phyloP scores from a whole-genome alignment of 2,113 vertebrate genomes.

The Chionomys nivalis region DNA sequence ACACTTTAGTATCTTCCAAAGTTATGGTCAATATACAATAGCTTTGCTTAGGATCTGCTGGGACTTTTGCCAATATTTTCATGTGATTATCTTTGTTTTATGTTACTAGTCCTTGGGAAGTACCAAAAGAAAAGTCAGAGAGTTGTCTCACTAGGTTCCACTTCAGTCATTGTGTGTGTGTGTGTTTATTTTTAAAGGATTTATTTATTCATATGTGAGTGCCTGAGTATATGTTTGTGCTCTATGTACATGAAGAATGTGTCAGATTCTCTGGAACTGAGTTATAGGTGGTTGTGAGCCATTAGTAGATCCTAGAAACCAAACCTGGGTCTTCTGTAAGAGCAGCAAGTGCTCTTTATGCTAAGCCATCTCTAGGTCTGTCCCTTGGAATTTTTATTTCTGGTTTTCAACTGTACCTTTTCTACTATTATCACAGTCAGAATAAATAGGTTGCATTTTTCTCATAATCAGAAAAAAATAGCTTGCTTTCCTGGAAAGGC shows the following conservation, averaged over 20 bases:
- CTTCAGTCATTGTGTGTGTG: background rate
- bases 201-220: background rate
- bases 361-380: background rate
- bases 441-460: constrained; percentile 66
- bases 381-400: constrained; percentile 10
- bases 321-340: background rate
- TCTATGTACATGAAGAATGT: background rate
- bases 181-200: background rate
- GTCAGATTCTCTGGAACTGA: background rate
- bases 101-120: background rate
- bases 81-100: constrained; percentile 11
- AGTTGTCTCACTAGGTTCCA: background rate
- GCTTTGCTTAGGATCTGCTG: background rate
- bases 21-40: background rate
- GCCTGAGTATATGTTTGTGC: background rate
- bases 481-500: constrained; percentile 40
- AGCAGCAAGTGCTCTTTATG: background rate
- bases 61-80: background rate
- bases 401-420: constrained; percentile 28
- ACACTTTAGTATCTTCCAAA: background rate
- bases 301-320: background rate
- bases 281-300: background rate
- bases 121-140: background rate
- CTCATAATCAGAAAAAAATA: constrained; percentile 52
- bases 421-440: constrained; percentile 34